Conservation (phyloP, 2,797 vertebrate genomes). For the Ambastaia sidthimunki region DNA sequence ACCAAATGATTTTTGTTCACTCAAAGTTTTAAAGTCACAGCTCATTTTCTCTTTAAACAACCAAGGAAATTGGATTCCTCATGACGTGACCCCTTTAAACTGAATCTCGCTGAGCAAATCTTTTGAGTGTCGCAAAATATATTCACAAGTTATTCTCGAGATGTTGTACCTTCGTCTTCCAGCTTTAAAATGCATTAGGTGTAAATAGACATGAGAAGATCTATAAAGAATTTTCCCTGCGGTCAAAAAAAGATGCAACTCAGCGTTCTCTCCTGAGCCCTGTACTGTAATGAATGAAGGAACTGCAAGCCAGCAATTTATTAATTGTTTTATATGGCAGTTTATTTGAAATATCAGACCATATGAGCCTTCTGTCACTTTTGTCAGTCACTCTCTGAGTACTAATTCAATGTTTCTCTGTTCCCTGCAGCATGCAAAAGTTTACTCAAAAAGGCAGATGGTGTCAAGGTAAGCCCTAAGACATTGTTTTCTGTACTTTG, state of each 20-base stretch:
- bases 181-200: constrained; percentile 6
- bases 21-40: background rate
- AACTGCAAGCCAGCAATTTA: constrained; percentile 12
- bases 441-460: constrained; percentile 98
- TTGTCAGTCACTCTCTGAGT: background rate
- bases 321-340: background rate
- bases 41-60: background rate
- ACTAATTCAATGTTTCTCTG: constrained; percentile 56
- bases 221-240: constrained; percentile 11
- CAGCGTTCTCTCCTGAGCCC: constrained; percentile 28
- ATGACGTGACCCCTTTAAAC: constrained; percentile 32
- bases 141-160: background rate
- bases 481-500: constrained; percentile 17
- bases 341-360: constrained; percentile 17
- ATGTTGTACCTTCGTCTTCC: constrained; percentile 1
- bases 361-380: constrained; percentile 1
- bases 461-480: constrained; percentile 90
- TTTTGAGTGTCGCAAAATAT: background rate
- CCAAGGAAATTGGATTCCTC: background rate
- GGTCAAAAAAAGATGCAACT: constrained; percentile 6
- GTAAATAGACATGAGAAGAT: constrained; percentile 14
- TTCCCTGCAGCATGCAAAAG: constrained; percentile 94
- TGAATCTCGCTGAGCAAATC: background rate
- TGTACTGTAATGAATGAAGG: constrained; percentile 8
- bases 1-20: too few species aligned